Evolutionary conservation across 92 coral and sea anemone species (phyloP), one percentile per base, ranked within the genome.

Genomic region (Bergia sp.): DNA sequence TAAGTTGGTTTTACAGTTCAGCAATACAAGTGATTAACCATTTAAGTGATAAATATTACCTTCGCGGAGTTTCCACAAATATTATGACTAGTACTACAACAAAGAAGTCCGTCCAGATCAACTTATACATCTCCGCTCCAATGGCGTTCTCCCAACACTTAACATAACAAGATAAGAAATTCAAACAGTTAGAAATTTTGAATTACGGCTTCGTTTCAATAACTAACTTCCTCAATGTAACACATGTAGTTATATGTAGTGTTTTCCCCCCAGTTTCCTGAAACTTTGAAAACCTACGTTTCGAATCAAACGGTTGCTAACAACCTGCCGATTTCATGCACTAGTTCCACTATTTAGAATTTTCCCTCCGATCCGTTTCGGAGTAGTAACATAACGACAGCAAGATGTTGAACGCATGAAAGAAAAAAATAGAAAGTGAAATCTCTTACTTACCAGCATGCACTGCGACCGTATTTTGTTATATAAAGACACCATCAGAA

Each of bases 91-190:
- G 55, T 3, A 95, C 36, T 4, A 87, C 88, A 5, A 95, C 94
- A 65, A 95, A 78, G 66, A 95, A 95, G 75, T 95, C 96, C 82
- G 92, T 93, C 96, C 96, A 95, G 57, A 95, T 88, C 65, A 95
- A 86, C 81, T 95, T 95, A 90, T 93, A 95, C 96, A 95, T 95
- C 89, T 95, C 98, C 23, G 96, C 95, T 16, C 91, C 98, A 37
- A 95, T 95, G 58, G 92, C 98, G 81, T 95, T 93, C 92, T 95
- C 98, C 98, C 98, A 95, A 69, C 98, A 92, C 98, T 95, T 38
- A 15, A 44, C 37, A 15, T 13, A 10, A 82, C 40, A 36, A 69
- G 2, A 43, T 1, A 43, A 45, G 69, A 16, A 53, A 53, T 53
- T 53, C 2, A 53, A 53, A 11, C 16, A 61, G n/a, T 15, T 61